Base-by-base conservation (phyloP, 2,888 invertebrate species). In the Ophioninae sp. region DNA sequence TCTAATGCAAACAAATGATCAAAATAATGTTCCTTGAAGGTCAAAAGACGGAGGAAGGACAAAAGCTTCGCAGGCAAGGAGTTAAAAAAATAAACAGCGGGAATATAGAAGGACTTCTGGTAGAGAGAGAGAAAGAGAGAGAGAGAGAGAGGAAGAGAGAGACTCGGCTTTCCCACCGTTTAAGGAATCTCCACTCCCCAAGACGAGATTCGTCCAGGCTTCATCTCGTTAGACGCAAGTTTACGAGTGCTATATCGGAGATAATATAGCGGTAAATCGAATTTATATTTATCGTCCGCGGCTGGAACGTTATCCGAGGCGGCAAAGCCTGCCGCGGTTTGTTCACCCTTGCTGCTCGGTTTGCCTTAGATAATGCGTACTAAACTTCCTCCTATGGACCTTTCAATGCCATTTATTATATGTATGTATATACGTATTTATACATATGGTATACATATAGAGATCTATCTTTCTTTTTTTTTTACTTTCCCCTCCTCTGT, bases 221-320 rank as follows among this genome's bases (percentile, higher is more conserved):
- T 81, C 82, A 81, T 84, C 88, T 88, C 88, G 87, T 88, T 88
- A 88, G 87, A 65, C 68, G 86, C 84, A 87, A 87, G 85, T 88
- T 88, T 88, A 88, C 86, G 88, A 86, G 81, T 84, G 57, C 85
- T 74, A 79, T 84, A 85, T 85, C 85, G 72, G 78, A 77, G 86
- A 87, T 87, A 88, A 88, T 88, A 85, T 85, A 86, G 85, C 83
- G 83, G 83, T 84, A 84, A 81, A 84, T 81, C 70, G 70, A 78
- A 84, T 84, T 84, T 84, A 84, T 84, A 81, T 84, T 81, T 84
- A 84, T 84, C 78, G 81, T 67, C 30, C 37, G 75, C 56, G 10
- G 8, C 13, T 56, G 69, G 77, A 37, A 56, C 68, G 80, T 80
- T 74, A 65, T 80, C 64, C 77, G 50, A 23, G 23, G 73, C 65